Evolutionary conservation across 2,888 invertebrate genomes (phyloP).

Genomic region (Acronicta aceris): DNA sequence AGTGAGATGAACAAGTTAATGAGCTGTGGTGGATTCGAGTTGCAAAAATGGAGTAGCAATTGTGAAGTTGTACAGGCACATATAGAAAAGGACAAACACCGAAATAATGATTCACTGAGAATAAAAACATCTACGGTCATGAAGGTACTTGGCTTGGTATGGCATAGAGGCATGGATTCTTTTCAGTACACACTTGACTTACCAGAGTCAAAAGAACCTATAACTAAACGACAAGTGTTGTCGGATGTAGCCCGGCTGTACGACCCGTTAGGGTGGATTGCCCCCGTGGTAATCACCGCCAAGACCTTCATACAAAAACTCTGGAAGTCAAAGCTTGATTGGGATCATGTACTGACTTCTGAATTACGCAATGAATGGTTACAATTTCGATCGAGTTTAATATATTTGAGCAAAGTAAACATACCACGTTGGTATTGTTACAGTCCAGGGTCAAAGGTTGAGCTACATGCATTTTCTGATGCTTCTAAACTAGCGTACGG

Average conservation of each 20-base stretch:
- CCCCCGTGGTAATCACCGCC: no score
- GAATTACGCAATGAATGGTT: background rate
- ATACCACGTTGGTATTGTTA: no score
- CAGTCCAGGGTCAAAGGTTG: no score
- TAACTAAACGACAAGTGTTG: background rate
- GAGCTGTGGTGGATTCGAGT: slow-evolving; percentile 48
- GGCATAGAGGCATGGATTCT: slow-evolving; percentile 1
- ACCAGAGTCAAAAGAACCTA: background rate
- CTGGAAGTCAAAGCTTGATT: background rate
- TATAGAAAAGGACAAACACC: no score
- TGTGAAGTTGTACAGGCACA: slow-evolving; percentile 25
- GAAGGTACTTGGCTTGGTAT: slow-evolving; percentile 3
- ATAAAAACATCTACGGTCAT: background rate
- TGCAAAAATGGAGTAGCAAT: slow-evolving; percentile 60
- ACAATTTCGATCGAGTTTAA: no score
- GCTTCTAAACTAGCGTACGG: no score
- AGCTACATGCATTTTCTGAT: no score
- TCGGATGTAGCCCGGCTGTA: background rate
- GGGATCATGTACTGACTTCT: background rate
- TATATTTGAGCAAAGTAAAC: no score
- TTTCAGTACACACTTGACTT: background rate
- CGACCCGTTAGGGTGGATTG: background rate
- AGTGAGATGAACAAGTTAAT: slow-evolving; percentile 47
- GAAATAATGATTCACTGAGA: no score
- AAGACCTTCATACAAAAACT: no score